Percentiles rank a stretch among this genome's conserved stretches.
Evolutionary conservation across 2,113 vertebrate species (phyloP).

Genomic region (Acrocephalus arundinaceus): DNA sequence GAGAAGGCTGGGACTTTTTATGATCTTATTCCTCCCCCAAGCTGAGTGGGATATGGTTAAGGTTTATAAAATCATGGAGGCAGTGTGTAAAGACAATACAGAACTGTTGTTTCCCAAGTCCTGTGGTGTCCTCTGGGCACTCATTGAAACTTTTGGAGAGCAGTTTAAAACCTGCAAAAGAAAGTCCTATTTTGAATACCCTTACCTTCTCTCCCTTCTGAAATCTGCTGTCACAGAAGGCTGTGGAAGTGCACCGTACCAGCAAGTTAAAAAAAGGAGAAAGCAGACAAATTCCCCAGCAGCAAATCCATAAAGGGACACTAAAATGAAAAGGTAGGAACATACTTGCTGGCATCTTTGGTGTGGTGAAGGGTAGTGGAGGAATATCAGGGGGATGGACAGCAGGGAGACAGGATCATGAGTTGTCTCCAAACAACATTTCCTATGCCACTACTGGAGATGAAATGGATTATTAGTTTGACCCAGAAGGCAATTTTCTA

Average conservation of each 20-base stretch:
- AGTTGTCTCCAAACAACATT: background rate
- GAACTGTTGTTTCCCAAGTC: background rate
- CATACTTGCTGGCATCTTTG: rapidly evolving
- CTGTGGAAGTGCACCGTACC: background rate
- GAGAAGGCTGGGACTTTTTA: background rate
- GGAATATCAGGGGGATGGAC: background rate
- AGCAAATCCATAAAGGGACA: background rate
- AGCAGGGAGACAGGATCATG: background rate
- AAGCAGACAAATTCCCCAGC: background rate
- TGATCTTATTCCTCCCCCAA: background rate
- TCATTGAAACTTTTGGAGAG: background rate
- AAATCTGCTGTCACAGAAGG: background rate
- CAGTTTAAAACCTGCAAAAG: background rate
- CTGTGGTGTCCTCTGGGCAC: background rate
- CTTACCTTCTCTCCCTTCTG: background rate
- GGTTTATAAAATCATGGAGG: background rate
- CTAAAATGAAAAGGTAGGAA: background rate
- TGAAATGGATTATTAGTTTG: background rate
- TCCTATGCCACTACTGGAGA: background rate
- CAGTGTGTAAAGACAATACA: background rate
- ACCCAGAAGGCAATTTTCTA: background rate
- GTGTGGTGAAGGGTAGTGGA: rapidly evolving
- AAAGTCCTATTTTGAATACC: background rate
- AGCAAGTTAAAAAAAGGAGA: background rate
- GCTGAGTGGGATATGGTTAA: background rate